Evolutionary conservation across 2,888 invertebrate genomes (phyloP).

Genomic region (Dryobotodes eremita): DNA sequence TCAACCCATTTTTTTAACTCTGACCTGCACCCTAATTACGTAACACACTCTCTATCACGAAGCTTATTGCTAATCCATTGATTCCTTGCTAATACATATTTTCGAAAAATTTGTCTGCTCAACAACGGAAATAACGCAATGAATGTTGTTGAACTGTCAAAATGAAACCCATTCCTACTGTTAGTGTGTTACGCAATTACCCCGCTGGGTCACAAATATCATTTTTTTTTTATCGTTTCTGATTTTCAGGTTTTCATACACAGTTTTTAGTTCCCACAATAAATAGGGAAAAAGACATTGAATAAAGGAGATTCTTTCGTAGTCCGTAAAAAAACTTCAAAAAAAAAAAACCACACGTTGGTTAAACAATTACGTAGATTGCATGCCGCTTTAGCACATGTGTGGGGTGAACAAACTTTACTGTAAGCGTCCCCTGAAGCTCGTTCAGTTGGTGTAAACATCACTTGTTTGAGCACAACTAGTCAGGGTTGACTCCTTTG

Average conservation of each 20-base stretch:
- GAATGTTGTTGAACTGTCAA: too few relatives aligned
- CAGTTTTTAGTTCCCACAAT: not conserved
- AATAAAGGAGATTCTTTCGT: not conserved
- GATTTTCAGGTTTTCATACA: not conserved
- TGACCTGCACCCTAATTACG: too few relatives aligned
- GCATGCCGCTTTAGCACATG: constrained; percentile 70
- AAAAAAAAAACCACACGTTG: constrained; percentile 34
- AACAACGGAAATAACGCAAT: too few relatives aligned
- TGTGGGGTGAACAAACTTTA: constrained; percentile 84
- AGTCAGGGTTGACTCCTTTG: constrained; percentile 76
- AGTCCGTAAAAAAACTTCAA: not conserved
- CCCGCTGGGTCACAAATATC: not conserved
- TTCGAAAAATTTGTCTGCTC: too few relatives aligned
- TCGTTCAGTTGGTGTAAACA: constrained; percentile 81
- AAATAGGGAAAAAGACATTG: not conserved
- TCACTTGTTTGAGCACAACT: constrained; percentile 74
- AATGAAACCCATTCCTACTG: too few relatives aligned
- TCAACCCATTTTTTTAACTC: not conserved
- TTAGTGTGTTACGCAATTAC: too few relatives aligned
- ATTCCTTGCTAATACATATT: too few relatives aligned
- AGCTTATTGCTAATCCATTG: too few relatives aligned
- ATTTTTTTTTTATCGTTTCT: not conserved
- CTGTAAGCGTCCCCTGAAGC: constrained; percentile 80
- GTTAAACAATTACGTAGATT: constrained; percentile 63
- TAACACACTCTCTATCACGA: too few relatives aligned